Evolutionary conservation across 2,113 vertebrate genomes (phyloP).

Genomic region (Phyllopteryx taeniolatus): DNA sequence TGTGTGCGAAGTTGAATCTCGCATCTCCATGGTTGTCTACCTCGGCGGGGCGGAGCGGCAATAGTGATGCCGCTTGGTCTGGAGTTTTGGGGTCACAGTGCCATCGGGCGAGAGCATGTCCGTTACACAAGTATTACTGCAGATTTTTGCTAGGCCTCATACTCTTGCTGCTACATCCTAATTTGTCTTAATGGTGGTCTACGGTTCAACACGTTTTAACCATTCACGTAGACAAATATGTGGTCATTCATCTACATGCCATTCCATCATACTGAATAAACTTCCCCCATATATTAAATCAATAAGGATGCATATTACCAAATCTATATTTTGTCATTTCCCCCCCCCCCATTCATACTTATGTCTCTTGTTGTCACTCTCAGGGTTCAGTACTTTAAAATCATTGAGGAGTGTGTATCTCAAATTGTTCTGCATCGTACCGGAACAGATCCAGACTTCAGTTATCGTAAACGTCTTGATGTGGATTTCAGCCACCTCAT

Average conservation of each 20-base stretch:
- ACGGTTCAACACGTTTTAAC: not conserved
- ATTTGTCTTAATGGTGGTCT: not conserved
- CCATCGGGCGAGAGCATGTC: too few relatives aligned
- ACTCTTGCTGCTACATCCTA: not conserved
- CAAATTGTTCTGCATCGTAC: conserved; percentile 93
- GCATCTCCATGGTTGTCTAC: too few relatives aligned
- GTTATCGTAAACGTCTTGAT: conserved; percentile 92
- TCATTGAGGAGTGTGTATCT: conserved; percentile 95
- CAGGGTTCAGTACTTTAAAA: conserved; percentile 95
- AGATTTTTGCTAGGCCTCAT: not conserved
- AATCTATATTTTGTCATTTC: not conserved
- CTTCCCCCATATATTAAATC: too few relatives aligned
- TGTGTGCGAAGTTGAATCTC: too few relatives aligned
- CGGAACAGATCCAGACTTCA: conserved; percentile 93
- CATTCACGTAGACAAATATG: too few relatives aligned
- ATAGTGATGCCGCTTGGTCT: too few relatives aligned
- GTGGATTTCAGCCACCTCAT: conserved; percentile 88
- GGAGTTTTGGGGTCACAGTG: too few relatives aligned
- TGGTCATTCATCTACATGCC: too few relatives aligned
- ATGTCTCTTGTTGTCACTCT: conserved; percentile 21
- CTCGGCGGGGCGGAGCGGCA: too few relatives aligned
- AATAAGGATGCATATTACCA: too few relatives aligned
- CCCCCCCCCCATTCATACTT: not conserved
- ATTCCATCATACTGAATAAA: too few relatives aligned
- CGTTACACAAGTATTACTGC: too few relatives aligned